Evolutionary conservation across 2,797 vertebrate species (phyloP), one percentile per base, ranked within the genome.

Genomic region (Characodon lateralis): DNA sequence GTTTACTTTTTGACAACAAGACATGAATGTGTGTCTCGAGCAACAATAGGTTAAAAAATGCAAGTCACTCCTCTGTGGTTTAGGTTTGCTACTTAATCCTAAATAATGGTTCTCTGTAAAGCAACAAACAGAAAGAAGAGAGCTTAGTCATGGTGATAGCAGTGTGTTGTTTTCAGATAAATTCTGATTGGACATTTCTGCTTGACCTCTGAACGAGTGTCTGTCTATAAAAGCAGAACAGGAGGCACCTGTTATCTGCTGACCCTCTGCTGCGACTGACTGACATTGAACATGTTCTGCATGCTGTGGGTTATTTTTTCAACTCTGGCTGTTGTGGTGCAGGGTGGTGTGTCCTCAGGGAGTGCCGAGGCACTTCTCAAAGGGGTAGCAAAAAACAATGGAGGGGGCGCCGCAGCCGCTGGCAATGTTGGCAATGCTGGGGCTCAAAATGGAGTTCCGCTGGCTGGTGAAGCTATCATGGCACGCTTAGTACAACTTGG

Each of bases 321-420:
- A 74, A 74, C 69, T 51, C 71, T 89, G 74, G 87, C 88, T 55
- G 63, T 88, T 13, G 79, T 90, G 79, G 93, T 90, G 71, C 82
- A 93, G 77, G 92, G 89, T 22, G 93, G 87, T 51, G 87, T 82
- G 61, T 88, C 88, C 48, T 95, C 95, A 51, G 92, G 76, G 28
- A 95, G 95, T 84, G 91, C 78, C 20, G 94, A 95, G 83, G 88
- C 86, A 26, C 86, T 77, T 68, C 86, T 72, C 41, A 91, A 89
- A 16, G 87, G 46, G n/a, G 89, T 56, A 48, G 76, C 65, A 35
- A 93, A 86, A 53, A 92, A 87, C 51, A 92, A 89, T 61, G 87
- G 86, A 73, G 87, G 41, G 14, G 83, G 78, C 55, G 85, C 85
- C 72, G 88, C 73, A 35, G 78, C 78, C 39, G 86, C 87, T 48